Evolutionary conservation across 2,888 invertebrate species (phyloP), one percentile per base, ranked within the genome.

Genomic region (Melanotus villosus): DNA sequence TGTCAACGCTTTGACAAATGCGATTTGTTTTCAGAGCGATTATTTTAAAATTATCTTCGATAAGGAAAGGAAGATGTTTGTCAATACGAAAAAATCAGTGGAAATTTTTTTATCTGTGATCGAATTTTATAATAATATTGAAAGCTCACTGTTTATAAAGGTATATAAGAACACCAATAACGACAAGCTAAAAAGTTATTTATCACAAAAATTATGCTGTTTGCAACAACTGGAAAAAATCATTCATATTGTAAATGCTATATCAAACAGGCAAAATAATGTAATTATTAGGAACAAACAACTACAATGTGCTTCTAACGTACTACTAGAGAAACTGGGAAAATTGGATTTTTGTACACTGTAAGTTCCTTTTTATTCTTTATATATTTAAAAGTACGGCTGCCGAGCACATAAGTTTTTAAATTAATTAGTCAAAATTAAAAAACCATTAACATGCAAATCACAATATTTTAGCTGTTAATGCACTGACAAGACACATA

Each of bases 41-140:
- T 14, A 19, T 43, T 38, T 65, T 2, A 32, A 60, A 21, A 38
- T 38, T 23, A n/a, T 19, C 1, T 38, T 38, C 45, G 12, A 19
- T 30, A 32, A 32, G 23, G 43, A 41, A 45, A 36, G 30, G 1
- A 30, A 45, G 7, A 2, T 54, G 19, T 56, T 65, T 23, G 9
- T 14, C 0, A 6, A 16, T 10, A 10, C 50, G 12, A 56, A 19
- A 26, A 60, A 47, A 30, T 9, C 12, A 4, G 16, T 65, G 1
- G 19, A n/a, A 26, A 12, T 10, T 4, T 41, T 30, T 21, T 34
- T 65, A 10, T 30, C 38, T 0, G 70, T 62, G 57, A 57, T 70
- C 2, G 57, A 65, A 19, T 60, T 65, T 60, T 70, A 65, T 21
- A 57, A 65, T 26, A 23, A 56, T 9, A 45, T 65, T 1, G 57